Base-by-base conservation (phyloP, 2,797 vertebrate genomes). In the Heliangelus exortis region DNA sequence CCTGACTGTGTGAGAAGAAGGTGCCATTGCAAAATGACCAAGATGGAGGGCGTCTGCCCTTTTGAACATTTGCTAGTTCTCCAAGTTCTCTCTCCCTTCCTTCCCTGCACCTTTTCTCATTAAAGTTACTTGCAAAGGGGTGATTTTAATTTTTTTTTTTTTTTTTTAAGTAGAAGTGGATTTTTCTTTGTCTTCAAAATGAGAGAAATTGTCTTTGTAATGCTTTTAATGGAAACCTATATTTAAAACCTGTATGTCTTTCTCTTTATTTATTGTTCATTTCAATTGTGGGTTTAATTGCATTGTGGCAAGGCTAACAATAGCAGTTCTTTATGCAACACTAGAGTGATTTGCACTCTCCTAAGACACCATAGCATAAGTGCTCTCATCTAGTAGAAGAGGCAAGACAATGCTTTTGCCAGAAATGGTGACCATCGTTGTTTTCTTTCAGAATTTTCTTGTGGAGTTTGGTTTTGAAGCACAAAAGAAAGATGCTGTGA, bases 141-240 rank as follows among this genome's bases (percentile, higher is more conserved):
- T 53, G 53, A 86, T 89, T 87, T 95, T 90, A 9, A 62, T 17
- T 16, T 15, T 4, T 80, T n/a, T n/a, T n/a, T n/a, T 48, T 89
- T 80, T 51, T 29, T 69, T 95, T 92, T 85, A 65, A 78, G 85
- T 95, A 79, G 51, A 89, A 95, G 92, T 93, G 78, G 54, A 51
- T 82, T 89, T 95, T 93, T 91, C 82, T 94, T 90, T 92, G 55
- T 81, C 92, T 95, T 96, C 91, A 66, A 66, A 91, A 94, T 91
- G 87, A 96, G 92, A 95, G 81, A 93, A 96, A 85, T 92, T 31
- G 83, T 96, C 93, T 96, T 96, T 94, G 95, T 94, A 87, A 92
- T 91, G 95, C 93, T 97, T 92, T 96, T 93, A 66, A 90, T 95
- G 96, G 95, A 96, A 96, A 95, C 90, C 72, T 86, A 3, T 92